phyloP scores from a whole-genome alignment of 2,888 invertebrate species.

The Sclerodermus sp. region DNA sequence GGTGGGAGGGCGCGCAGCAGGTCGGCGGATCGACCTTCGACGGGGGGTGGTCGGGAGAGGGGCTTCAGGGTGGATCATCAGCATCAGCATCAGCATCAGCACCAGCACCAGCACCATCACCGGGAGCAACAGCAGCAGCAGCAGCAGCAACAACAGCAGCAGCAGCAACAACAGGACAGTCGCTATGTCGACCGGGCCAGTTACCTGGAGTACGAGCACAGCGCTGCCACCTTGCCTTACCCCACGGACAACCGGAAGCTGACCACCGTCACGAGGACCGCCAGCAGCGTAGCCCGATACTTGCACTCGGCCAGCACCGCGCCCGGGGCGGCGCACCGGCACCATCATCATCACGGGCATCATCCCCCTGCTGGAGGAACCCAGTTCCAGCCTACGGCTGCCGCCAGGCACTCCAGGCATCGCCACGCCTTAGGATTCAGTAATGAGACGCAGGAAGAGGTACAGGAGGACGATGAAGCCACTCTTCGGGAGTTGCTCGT shows the following conservation, averaged over 20 bases:
- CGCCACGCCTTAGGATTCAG: conserved; percentile 66
- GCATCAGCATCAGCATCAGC: too few species aligned
- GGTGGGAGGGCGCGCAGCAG: conserved; percentile 26
- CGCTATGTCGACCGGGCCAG: conserved; percentile 48
- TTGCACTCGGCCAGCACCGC: conserved; percentile 49
- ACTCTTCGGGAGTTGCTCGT: conserved; percentile 93
- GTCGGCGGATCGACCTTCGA: conserved; percentile 26
- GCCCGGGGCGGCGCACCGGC: conserved; percentile 24
- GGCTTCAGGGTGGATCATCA: conserved; percentile 19
- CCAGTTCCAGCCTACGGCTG: conserved; percentile 15
- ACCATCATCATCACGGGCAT: conserved; percentile 34
- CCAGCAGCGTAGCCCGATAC: conserved; percentile 53
- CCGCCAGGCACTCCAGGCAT: conserved; percentile 54
- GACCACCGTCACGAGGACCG: conserved; percentile 55
- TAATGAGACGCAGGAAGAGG: conserved; percentile 82
- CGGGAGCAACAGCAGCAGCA: too few species aligned
- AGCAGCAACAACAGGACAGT: conserved; percentile 52
- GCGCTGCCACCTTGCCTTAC: conserved; percentile 53
- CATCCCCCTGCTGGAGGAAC: conserved; percentile 20
- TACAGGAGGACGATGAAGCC: conserved; percentile 79
- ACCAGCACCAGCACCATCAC: conserved; percentile 20
- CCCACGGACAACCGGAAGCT: conserved; percentile 55
- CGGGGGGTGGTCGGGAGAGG: too few species aligned
- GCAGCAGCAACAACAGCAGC: too few species aligned
- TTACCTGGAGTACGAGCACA: conserved; percentile 47